Evolutionary conservation across 2,797 vertebrate species (phyloP).

Genomic region (Gymnoscopelus braueri): DNA sequence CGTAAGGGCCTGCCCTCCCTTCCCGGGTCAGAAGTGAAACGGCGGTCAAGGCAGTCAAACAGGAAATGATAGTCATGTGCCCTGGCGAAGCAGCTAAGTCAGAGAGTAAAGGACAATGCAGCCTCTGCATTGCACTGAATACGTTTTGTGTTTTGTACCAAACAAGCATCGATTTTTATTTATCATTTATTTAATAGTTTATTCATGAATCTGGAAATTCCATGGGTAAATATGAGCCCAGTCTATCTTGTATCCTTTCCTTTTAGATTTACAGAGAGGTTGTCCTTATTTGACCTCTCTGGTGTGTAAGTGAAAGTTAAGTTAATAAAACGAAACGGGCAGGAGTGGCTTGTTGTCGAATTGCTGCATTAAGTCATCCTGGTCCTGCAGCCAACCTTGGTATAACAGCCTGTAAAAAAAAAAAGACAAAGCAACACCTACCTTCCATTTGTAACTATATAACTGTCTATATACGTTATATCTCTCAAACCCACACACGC

Average conservation of each 20-base stretch:
- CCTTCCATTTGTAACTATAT: not conserved
- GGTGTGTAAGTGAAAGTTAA: too few relatives aligned
- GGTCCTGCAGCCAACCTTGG: conserved; percentile 1
- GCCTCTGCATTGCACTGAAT: not conserved
- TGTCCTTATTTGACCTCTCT: too few relatives aligned
- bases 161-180: not conserved
- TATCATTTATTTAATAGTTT: not conserved
- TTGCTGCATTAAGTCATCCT: not conserved
- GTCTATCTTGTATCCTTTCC: conserved; percentile 1
- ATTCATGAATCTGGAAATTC: not conserved
- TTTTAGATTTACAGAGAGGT: not conserved
- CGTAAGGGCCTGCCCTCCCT: not conserved
- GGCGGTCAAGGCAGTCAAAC: not conserved
- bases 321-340: too few relatives aligned
- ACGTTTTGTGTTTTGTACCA: not conserved
- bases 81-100: not conserved
- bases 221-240: not conserved
- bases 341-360: too few relatives aligned
- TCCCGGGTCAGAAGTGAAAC: conserved; percentile 2
- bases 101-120: not conserved
- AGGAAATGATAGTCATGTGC: conserved; percentile 1
- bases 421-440: conserved; percentile 29
- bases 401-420: not conserved
- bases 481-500: not conserved
- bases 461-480: conserved; percentile 19